A percentile compares a stretch with the other conserved stretches of the same genome.
These are phyloP conservation scores for Aythya baeri DNA, from an alignment of 2,113 vertebrate species.

Conservation along the genomic window DNA sequence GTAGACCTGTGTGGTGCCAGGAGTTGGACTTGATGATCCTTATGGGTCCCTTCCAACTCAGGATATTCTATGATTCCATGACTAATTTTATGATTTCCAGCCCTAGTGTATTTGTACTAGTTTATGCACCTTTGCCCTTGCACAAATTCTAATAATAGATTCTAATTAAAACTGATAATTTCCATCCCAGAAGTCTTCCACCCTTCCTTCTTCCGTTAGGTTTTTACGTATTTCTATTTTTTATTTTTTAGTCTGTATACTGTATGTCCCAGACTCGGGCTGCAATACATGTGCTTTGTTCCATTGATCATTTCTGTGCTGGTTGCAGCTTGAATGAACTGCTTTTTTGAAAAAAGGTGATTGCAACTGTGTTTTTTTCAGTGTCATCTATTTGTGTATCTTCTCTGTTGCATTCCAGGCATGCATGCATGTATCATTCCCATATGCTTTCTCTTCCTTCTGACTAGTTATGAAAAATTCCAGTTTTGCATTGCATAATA, in stretches of 20 bases:
- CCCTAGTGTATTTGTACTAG: not conserved
- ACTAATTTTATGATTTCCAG: not conserved
- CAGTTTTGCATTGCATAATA: not conserved
- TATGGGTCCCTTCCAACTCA: no score
- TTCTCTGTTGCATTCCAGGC: not conserved
- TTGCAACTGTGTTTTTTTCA: not conserved
- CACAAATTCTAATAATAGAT: not conserved
- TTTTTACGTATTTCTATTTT: not conserved
- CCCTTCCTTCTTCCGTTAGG: not conserved
- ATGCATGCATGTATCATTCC: not conserved
- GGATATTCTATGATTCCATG: no score
- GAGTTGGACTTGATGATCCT: no score
- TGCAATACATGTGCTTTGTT: not conserved
- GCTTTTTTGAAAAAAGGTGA: not conserved
- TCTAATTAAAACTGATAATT: not conserved
- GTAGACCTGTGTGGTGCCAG: no score
- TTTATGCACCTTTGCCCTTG: not conserved
- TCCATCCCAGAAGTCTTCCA: not conserved
- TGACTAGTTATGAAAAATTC: not conserved
- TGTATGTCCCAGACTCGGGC: not conserved
- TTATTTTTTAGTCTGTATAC: not conserved
- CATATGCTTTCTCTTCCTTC: not conserved
- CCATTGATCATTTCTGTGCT: not conserved
- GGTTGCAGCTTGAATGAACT: not conserved
- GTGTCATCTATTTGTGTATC: not conserved